phyloP scores from a whole-genome alignment of 2,888 invertebrate genomes.

The Smittia sp. region DNA sequence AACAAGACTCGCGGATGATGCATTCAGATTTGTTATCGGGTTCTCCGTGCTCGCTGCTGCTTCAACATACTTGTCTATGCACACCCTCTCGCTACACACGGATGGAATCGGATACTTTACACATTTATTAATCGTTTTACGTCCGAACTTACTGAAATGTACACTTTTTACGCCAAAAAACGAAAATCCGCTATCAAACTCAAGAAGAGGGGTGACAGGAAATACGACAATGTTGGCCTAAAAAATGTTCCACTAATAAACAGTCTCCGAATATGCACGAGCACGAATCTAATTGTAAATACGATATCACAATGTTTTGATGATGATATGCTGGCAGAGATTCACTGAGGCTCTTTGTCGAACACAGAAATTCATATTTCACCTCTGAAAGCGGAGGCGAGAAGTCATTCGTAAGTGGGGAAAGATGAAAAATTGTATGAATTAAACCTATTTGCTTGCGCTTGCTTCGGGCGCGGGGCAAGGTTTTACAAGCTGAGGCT shows the following conservation, averaged over 20 bases:
- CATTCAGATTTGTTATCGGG: background rate
- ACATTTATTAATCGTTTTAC: constrained; percentile 11
- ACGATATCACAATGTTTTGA: constrained; percentile 34
- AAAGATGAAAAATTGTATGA: constrained; percentile 35
- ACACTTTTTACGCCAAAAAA: constrained; percentile 13
- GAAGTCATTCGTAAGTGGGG: background rate
- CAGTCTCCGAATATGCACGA: constrained; percentile 19
- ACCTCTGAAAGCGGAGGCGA: background rate
- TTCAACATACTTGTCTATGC: background rate
- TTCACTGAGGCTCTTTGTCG: background rate
- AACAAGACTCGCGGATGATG: background rate
- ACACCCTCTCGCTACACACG: background rate
- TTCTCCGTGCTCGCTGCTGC: too few species aligned
- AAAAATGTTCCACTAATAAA: constrained; percentile 6
- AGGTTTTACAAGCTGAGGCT: too few species aligned
- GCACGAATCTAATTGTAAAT: constrained; percentile 41
- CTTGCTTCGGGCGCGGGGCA: too few species aligned
- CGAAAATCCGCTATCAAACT: background rate
- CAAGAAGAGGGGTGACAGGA: constrained; percentile 16
- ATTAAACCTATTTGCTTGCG: constrained; percentile 26
- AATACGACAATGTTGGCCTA: background rate
- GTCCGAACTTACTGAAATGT: background rate
- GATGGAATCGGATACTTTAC: background rate
- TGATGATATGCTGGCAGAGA: constrained; percentile 32
- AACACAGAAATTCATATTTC: background rate